Base-by-base conservation (phyloP, 2,888 invertebrate species). In the Formica aserva region DNA sequence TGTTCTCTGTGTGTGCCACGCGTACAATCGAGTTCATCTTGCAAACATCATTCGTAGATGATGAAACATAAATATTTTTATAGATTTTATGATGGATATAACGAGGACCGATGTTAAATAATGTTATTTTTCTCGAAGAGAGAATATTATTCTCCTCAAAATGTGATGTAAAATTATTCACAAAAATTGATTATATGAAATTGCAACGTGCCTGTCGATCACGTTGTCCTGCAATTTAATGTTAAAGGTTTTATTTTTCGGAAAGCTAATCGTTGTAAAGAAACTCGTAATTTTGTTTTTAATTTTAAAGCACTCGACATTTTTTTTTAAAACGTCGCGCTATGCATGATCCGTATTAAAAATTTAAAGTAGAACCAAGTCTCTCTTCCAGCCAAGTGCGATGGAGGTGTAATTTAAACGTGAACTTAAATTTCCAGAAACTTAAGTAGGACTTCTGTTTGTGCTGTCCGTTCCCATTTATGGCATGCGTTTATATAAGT, bases 381-480 rank as follows among this genome's bases (percentile, higher is more conserved):
- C 29, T 35, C 6, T 35, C 35, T 60, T 32, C 45, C 18, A 45
- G 57, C 69, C 57, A 55, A 57, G 32, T 18, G 22, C 65, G 55
- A 57, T n/a, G 48, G 57, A 57, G 57, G 8, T 45, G 9, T 71
- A 71, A 71, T 80, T 71, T 80, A 71, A 71, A 72, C 22, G 60
- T 32, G 45, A 71, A 22, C 22, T 71, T 45, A 71, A 71, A 80
- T 71, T 80, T 71, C 60, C 78, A 80, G 78, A 45, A 71, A 55
- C 18, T 41, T 60, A 60, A 80, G 60, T 77, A 77, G 77, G 48
- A 82, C 29, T 77, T 77, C 8, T 63, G 77, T 63, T 82, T 45
- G n/a, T 52, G 60, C 78, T 45, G 76, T 77, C 67, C 72, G 78
- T 78, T 52, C 71, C 32, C 78, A 57, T 52, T 80, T 71, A 71